phyloP scores from a whole-genome alignment of 1,140 invertebrate species.

The Procambarus clarkii region DNA sequence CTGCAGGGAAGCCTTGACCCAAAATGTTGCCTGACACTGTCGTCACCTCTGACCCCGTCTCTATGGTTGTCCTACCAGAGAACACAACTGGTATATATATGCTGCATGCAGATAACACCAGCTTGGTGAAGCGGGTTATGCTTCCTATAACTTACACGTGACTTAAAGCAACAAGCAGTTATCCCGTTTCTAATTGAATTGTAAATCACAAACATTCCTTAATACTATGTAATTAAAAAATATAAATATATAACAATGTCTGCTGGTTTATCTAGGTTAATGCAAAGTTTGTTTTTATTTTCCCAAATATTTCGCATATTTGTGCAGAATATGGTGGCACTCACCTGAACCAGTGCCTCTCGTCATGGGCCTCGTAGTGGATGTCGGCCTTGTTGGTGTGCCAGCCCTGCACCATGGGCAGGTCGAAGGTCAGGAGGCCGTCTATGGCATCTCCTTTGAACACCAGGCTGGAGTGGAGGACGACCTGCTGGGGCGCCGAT shows the following conservation, averaged over 20 bases:
- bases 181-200: too few relatives aligned
- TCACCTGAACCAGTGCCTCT: slow-evolving; percentile 47
- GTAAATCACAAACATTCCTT: too few relatives aligned
- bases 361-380: slow-evolving; percentile 50
- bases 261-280: too few relatives aligned
- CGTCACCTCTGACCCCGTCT: slow-evolving; percentile 49
- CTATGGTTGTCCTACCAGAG: slow-evolving; percentile 36
- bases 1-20: slow-evolving; percentile 35
- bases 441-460: slow-evolving; percentile 18
- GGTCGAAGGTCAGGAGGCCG: slow-evolving; percentile 38
- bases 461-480: slow-evolving; percentile 29
- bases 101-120: too few relatives aligned
- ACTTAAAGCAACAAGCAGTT: too few relatives aligned
- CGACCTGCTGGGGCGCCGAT: slow-evolving; percentile 47
- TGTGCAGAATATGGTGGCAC: background rate
- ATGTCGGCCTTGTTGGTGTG: slow-evolving; percentile 38
- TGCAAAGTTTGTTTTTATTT: too few relatives aligned
- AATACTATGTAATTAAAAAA: too few relatives aligned
- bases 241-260: too few relatives aligned
- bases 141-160: too few relatives aligned
- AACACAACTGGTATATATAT: too few relatives aligned
- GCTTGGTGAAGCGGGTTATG: too few relatives aligned
- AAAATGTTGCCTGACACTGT: slow-evolving; percentile 53
- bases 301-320: too few relatives aligned
- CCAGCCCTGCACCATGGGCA: slow-evolving; percentile 54